Conservation (phyloP, 2,113 vertebrate genomes). For the Periophthalmodon schlosseri region DNA sequence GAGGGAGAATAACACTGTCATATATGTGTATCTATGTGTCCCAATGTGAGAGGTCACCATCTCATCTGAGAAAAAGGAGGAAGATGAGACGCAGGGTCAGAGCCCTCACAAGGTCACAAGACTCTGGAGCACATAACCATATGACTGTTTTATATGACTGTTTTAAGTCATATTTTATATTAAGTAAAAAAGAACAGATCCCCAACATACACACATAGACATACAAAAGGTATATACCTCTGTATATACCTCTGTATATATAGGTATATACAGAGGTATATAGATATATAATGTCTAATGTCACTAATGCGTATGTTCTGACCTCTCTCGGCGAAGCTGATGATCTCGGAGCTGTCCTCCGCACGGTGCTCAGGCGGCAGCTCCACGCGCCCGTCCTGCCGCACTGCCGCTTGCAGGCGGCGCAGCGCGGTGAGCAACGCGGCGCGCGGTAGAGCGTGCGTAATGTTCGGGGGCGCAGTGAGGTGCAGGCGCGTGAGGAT, state of each 20-base stretch:
- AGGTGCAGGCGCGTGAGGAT: slow-evolving; percentile 95
- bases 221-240: no score
- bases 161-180: no score
- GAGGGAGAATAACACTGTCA: no score
- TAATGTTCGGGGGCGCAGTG: slow-evolving; percentile 95
- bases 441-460: slow-evolving; percentile 92
- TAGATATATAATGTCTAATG: no score
- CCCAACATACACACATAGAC: no score
- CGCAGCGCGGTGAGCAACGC: slow-evolving; percentile 96
- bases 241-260: no score
- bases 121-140: no score
- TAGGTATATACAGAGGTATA: no score
- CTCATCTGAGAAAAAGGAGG: slow-evolving; percentile 80
- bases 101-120: no score
- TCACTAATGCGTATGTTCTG: slow-evolving; percentile 48
- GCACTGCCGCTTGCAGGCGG: slow-evolving; percentile 94
- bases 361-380: slow-evolving; percentile 87
- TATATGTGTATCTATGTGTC: slow-evolving; percentile 53
- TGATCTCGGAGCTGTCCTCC: slow-evolving; percentile 97
- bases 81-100: no score
- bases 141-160: no score
- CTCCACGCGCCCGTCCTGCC: slow-evolving; percentile 92
- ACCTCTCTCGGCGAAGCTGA: slow-evolving; percentile 98
- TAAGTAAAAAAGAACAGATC: no score
- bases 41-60: slow-evolving; percentile 89